A percentile compares a stretch with the other conserved stretches of the same genome.
These are phyloP conservation scores for Melanaphis sacchari DNA, from an alignment of 1,140 invertebrate genomes.

Conservation along the genomic window DNA sequence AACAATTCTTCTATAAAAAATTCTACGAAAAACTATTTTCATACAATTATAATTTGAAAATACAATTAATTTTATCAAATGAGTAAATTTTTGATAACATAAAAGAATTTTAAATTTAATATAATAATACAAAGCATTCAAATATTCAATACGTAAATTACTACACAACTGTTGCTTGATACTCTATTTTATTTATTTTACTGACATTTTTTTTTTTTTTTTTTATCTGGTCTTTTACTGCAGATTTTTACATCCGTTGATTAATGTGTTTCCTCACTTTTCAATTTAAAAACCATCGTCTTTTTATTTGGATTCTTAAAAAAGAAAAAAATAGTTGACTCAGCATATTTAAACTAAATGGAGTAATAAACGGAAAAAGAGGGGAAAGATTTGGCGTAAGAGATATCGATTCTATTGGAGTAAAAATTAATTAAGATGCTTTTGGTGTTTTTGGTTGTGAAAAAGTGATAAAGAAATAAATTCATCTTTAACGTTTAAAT, in stretches of 20 bases:
- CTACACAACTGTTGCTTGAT: neutral
- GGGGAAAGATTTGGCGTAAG: neutral
- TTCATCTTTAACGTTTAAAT: neutral
- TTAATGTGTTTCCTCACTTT: slow-evolving; percentile 32
- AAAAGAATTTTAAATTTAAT: neutral
- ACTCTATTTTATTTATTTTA: slow-evolving; percentile 34
- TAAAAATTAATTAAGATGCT: slow-evolving; percentile 32
- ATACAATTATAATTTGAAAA: neutral
- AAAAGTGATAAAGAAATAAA: neutral
- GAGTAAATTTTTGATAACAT: neutral
- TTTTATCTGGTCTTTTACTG: slow-evolving; percentile 2
- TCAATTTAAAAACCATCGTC: slow-evolving; percentile 3
- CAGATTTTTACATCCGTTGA: slow-evolving; percentile 18
- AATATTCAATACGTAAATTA: neutral
- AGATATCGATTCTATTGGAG: slow-evolving; percentile 24
- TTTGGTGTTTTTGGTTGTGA: neutral
- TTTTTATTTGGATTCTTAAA: slow-evolving; percentile 24
- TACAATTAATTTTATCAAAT: neutral
- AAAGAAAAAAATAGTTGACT: slow-evolving; percentile 16
- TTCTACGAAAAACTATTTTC: neutral
- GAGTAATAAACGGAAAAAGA: slow-evolving; percentile 13
- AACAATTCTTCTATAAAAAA: neutral
- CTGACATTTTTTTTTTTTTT: slow-evolving; percentile 19
- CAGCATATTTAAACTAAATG: slow-evolving; percentile 42
- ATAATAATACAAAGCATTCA: neutral